These are phyloP conservation scores for Conus canariensis DNA, from an alignment of 2,888 invertebrate species.

Conservation along the genomic window DNA sequence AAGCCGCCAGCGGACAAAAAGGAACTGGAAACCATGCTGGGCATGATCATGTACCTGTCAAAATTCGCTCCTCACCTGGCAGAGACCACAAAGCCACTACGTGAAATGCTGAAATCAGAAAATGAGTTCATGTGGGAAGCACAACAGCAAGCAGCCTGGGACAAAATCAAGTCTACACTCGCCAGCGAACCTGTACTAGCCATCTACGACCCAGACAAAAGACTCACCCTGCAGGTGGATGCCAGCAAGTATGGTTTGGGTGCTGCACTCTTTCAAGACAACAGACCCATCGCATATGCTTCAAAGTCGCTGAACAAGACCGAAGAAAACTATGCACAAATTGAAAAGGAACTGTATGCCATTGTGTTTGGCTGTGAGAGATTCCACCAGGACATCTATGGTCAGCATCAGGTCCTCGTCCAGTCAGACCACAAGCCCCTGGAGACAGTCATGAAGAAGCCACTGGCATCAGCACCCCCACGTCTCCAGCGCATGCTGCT, in stretches of 20 bases:
- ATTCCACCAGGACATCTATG: slow-evolving; percentile 38
- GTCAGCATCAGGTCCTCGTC: not conserved
- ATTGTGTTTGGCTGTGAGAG: slow-evolving; percentile 5
- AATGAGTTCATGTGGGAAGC: slow-evolving; percentile 22
- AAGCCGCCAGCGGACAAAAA: slow-evolving; percentile 25
- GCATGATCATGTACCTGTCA: slow-evolving; percentile 45
- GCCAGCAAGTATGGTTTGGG: slow-evolving; percentile 31
- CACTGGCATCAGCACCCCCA: slow-evolving; percentile 34
- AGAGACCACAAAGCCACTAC: slow-evolving; percentile 8
- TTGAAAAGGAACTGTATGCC: not conserved
- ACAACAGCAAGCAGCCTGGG: slow-evolving; percentile 19
- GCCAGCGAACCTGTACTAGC: slow-evolving; percentile 14
- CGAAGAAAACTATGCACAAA: not conserved
- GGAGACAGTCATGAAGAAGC: slow-evolving; percentile 35
- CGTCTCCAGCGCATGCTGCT: slow-evolving; percentile 32
- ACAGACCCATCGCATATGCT: not conserved
- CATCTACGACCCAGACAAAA: slow-evolving; percentile 22
- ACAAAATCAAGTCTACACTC: slow-evolving; percentile 20
- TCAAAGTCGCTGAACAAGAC: not conserved
- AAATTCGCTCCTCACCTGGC: slow-evolving; percentile 12
- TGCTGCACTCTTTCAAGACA: not conserved
- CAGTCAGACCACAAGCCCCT: slow-evolving; percentile 44
- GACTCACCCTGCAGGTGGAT: slow-evolving; percentile 32
- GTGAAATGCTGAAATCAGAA: slow-evolving; percentile 3
- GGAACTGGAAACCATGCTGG: slow-evolving; percentile 42